Base-by-base conservation (phyloP, 2,797 vertebrate species). In the Coilia nasus region DNA sequence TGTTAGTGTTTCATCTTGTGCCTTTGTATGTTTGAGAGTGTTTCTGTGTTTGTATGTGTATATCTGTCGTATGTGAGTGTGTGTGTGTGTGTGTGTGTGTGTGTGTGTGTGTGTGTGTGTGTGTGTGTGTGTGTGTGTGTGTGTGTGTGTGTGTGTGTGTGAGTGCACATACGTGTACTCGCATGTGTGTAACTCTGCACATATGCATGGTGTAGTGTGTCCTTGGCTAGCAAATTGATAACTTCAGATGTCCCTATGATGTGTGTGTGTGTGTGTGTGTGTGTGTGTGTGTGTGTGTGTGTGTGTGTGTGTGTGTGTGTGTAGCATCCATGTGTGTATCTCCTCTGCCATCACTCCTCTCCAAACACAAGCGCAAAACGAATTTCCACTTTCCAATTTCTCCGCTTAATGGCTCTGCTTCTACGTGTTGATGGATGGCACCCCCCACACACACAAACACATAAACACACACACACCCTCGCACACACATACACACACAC, bases 361-460 rank as follows among this genome's bases (percentile, higher is more conserved):
- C 47, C 86, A 83, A 87, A 86, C 84, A 84, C 57, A 88, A 88
- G 62, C 64, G 81, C 85, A 88, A 88, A 88, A 86, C 54, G 85
- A 88, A 84, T 82, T 87, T 86, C 57, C 81, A 85, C 86, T 85
- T 90, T 75, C 87, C 87, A 83, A 83, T 87, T 87, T 81, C 81
- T 41, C 75, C 60, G 15, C 12, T 78, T 86, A 82, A 87, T 88
- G 84, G 82, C 46, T 86, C 67, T 44, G 80, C 67, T 82, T 57
- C 46, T 57, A 82, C 71, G 75, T 71, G 28, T 46, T 85, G 82
- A 56, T 78, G 47, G 81, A 81, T 41, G 57, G 50, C 57, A 6
- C 31, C 15, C 7, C 50, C 7, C 50, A 2, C 50, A 2, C 50
- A 2, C 50, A 2, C 50, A 2, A 15, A 64, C 23, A 64, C 23